These are phyloP conservation scores for Osmerus mordax DNA, from an alignment of 2,113 vertebrate species.

Conservation along the genomic window DNA sequence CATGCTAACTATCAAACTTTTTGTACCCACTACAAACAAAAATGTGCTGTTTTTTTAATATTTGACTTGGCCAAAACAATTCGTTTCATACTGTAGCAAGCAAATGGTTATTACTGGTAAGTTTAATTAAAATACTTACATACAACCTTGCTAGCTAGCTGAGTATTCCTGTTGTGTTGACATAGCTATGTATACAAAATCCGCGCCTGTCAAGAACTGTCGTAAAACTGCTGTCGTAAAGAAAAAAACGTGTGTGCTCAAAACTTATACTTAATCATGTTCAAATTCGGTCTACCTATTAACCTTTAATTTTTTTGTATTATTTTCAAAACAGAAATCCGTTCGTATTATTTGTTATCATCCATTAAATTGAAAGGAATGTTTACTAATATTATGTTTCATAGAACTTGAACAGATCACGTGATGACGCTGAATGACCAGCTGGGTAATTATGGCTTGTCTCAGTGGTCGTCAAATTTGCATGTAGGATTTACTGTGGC, in stretches of 20 bases:
- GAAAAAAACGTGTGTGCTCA: not conserved
- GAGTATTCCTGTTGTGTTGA: too few species aligned
- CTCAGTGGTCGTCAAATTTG: slow-evolving; percentile 33
- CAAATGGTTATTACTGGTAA: too few species aligned
- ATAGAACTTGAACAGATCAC: slow-evolving; percentile 38
- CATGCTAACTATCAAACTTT: too few species aligned
- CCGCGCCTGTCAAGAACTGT: slow-evolving; percentile 57
- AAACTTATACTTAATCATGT: too few species aligned
- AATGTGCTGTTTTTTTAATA: not conserved
- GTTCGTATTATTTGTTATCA: too few species aligned
- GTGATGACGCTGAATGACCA: slow-evolving; percentile 53
- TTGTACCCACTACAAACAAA: not conserved
- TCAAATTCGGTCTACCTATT: too few species aligned
- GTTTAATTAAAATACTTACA: not conserved
- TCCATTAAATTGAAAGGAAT: too few species aligned
- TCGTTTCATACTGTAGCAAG: too few species aligned
- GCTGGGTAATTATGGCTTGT: slow-evolving; percentile 72
- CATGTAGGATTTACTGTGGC: slow-evolving; percentile 10
- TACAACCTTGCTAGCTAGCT: not conserved
- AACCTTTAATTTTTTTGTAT: too few species aligned
- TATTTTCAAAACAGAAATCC: too few species aligned
- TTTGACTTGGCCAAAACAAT: too few species aligned
- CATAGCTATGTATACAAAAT: slow-evolving; percentile 60
- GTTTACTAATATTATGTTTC: too few species aligned
- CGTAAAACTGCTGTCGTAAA: slow-evolving; percentile 42